These are phyloP conservation scores for Cottoperca gobio DNA, from an alignment of 2,797 vertebrate genomes.

Conservation along the genomic window DNA sequence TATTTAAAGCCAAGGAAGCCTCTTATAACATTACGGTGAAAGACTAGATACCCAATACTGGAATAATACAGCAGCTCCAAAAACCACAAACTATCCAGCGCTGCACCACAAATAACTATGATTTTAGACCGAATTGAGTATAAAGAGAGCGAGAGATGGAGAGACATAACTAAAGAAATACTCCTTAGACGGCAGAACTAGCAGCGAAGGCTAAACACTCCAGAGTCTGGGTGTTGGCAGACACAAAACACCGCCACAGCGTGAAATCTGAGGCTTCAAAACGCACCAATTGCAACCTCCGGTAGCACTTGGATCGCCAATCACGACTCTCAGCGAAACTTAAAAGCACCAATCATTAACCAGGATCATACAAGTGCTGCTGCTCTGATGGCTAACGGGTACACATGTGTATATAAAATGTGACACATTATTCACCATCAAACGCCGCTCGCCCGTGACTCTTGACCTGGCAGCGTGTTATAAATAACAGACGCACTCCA, in stretches of 20 bases:
- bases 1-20: conserved; percentile 69
- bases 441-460: conserved; percentile 13
- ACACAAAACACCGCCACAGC: conserved; percentile 67
- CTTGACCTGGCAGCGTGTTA: conserved; percentile 30
- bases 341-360: conserved; percentile 30
- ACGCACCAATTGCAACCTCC: conserved; percentile 43
- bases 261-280: conserved; percentile 48
- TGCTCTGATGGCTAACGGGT: conserved; percentile 29
- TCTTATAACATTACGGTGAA: conserved; percentile 74
- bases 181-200: conserved; percentile 78
- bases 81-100: conserved; percentile 67
- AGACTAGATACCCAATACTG: conserved; percentile 72
- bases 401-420: conserved; percentile 15
- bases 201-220: conserved; percentile 76
- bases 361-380: conserved; percentile 11
- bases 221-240: conserved; percentile 77
- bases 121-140: conserved; percentile 58
- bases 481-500: conserved; percentile 35
- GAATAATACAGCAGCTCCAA: conserved; percentile 70
- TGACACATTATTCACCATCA: conserved; percentile 29
- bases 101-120: conserved; percentile 72
- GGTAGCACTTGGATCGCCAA: conserved; percentile 33
- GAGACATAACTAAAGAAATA: conserved; percentile 76
- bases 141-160: conserved; percentile 53
- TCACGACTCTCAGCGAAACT: conserved; percentile 20